phyloP scores from a whole-genome alignment of 2,888 invertebrate species.

The Chalcis sispes region DNA sequence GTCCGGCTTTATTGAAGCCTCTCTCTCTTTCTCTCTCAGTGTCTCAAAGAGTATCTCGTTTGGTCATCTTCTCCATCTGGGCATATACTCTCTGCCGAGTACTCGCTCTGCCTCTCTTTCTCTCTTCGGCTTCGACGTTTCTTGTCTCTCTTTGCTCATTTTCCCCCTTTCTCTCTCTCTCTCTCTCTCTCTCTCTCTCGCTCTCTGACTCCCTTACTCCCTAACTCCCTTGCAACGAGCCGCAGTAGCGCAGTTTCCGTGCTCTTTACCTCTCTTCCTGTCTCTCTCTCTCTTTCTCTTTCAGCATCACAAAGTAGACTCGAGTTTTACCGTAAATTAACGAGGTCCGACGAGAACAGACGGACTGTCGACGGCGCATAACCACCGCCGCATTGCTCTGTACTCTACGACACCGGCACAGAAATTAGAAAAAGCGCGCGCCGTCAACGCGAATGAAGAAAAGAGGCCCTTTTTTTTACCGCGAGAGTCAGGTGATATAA shows the following conservation, averaged over 20 bases:
- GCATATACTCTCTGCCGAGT: constrained; percentile 41
- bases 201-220: constrained; percentile 14
- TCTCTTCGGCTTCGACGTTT: constrained; percentile 59
- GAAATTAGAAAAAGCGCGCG: constrained; percentile 11
- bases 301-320: constrained; percentile 59
- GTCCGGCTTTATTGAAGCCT: constrained; percentile 75
- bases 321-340: constrained; percentile 62
- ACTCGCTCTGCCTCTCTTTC: constrained; percentile 50
- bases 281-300: constrained; percentile 52
- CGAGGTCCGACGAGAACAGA: constrained; percentile 54
- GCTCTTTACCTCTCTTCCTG: constrained; percentile 60
- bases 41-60: constrained; percentile 76
- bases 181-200: constrained; percentile 58
- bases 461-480: too few relatives aligned
- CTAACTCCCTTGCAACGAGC: background rate
- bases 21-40: constrained; percentile 60
- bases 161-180: constrained; percentile 54
- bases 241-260: background rate
- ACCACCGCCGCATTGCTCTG: too few relatives aligned
- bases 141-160: constrained; percentile 38
- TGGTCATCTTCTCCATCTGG: constrained; percentile 73
- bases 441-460: constrained; percentile 16
- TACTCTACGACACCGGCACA: too few relatives aligned
- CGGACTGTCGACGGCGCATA: constrained; percentile 48
- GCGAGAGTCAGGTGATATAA: background rate